Conservation (phyloP, 2,113 vertebrate genomes). For the Plestiodon gilberti region DNA sequence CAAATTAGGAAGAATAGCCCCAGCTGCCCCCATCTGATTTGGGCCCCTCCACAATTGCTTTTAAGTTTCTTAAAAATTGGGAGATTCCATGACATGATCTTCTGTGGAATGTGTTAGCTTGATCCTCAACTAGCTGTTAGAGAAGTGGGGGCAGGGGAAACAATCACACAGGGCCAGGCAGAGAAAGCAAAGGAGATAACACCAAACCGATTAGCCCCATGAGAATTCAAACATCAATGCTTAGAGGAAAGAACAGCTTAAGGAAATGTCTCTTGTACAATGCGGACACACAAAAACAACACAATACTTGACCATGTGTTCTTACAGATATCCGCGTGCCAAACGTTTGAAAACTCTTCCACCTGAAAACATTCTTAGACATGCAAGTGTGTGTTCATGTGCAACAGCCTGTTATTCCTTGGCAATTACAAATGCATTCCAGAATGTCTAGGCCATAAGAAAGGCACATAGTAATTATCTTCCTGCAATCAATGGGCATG, state of each 20-base stretch:
- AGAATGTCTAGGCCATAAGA: neutral
- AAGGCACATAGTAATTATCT: neutral
- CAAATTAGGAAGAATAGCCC: too few species aligned
- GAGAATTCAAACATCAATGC: neutral
- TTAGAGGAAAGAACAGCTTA: too few species aligned
- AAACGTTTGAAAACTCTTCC: too few species aligned
- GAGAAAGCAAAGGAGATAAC: neutral
- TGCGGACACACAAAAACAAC: too few species aligned
- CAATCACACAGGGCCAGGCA: neutral
- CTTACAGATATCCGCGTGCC: too few species aligned
- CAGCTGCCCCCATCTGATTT: too few species aligned
- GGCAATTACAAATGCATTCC: neutral
- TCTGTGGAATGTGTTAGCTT: neutral
- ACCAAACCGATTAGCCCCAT: neutral
- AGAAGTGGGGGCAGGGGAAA: neutral
- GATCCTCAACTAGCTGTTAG: neutral
- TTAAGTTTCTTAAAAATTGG: too few species aligned
- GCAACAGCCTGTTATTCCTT: neutral
- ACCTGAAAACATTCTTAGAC: too few species aligned
- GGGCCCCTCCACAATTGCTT: too few species aligned
- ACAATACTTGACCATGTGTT: too few species aligned
- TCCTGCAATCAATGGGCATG: neutral
- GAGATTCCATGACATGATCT: neutral
- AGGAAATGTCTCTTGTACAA: neutral
- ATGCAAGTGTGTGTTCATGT: too few species aligned